Base-by-base conservation (phyloP, 1,140 invertebrate species). In the Berghia stephanieae region DNA sequence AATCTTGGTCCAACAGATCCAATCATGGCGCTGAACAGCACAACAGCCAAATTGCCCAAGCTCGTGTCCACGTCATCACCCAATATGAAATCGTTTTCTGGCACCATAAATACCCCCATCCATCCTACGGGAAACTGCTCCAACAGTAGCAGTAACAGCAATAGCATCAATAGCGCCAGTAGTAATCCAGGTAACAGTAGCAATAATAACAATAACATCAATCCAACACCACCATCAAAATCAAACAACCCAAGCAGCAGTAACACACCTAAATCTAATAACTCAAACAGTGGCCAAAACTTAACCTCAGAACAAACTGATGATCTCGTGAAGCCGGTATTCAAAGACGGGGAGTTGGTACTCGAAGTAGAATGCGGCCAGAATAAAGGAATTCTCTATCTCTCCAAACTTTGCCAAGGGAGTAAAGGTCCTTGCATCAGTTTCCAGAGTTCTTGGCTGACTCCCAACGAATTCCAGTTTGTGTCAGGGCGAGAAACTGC, bases 381-480 rank as follows among this genome's bases (percentile, higher is more conserved):
- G 18, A 91, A 90, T 79, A 86, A 85, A 60, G 90, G 85, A 13
- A 81, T 85, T 63, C 78, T 91, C 67, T 89, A 88, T 76, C 71
- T 91, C 57, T 89, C 88, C 13, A 86, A 86, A 79, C 81, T 91
- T 40, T 89, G 88, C 75, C 89, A 90, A 79, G 90, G 90, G 16
- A 90, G 88, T 55, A 90, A 90, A 81, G 90, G 89, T 38, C 86
- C 87, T n/a, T 91, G 89, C 76, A 89, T 91, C 52, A 83, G 82
- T 6, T 90, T 88, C 78, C 84, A 90, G 74, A 86, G 86, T 24
- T 82, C 85, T 60, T 91, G 90, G 90, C 82, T 91, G 10, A 91
- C 90, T 27, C 91, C 91, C 8, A 91, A 91, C 80, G 90, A 91
- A 78, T 91, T 91, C 78, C 90, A 91, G 82, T 89, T 86, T 69